A percentile compares a stretch with the other conserved stretches of the same genome.
phyloP scores from a whole-genome alignment of 2,797 vertebrate genomes.

The Lagothrix lagotricha region DNA sequence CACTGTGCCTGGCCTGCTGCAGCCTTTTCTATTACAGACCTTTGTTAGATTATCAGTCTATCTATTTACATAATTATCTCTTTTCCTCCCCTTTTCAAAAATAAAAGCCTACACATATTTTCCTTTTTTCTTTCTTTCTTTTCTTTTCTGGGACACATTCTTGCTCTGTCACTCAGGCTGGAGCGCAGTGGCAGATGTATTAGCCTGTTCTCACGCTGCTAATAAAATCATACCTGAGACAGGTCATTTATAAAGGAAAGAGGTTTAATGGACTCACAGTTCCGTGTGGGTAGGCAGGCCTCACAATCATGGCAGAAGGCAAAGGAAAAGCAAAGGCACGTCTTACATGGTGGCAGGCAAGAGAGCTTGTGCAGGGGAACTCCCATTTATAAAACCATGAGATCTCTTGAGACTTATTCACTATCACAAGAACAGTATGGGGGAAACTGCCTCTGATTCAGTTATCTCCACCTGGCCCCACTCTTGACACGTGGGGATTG shows the following conservation, averaged over 20 bases:
- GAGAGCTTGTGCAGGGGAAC: neutral
- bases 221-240: neutral
- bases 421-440: neutral
- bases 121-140: neutral
- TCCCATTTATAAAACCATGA: neutral
- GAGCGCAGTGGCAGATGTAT: neutral
- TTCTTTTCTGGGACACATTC: neutral
- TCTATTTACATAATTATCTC: neutral
- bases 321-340: neutral
- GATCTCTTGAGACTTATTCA: neutral
- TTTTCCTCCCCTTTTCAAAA: neutral
- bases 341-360: neutral
- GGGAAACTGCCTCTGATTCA: neutral
- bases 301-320: neutral
- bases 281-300: neutral
- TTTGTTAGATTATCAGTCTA: neutral
- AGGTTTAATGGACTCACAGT: neutral
- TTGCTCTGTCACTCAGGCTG: neutral
- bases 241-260: neutral
- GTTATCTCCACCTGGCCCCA: neutral
- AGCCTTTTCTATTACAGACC: neutral
- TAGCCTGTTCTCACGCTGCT: neutral
- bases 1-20: no score
- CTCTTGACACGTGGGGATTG: neutral
- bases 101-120: neutral